Conservation (phyloP, 2,797 vertebrate genomes). For the Prunella strophiata region DNA sequence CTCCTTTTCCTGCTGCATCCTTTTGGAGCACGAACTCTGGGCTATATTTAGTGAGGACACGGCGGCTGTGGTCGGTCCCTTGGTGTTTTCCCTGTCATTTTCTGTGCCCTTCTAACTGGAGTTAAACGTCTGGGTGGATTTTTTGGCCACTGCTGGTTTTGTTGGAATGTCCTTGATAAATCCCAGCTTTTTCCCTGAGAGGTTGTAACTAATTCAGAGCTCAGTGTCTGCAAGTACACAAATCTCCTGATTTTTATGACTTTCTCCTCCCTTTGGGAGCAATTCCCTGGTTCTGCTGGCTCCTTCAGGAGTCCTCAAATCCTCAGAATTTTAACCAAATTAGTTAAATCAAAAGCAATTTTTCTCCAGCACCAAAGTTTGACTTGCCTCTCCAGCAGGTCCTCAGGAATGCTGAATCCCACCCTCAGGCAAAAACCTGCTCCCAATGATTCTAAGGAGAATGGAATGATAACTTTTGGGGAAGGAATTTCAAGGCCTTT, state of each 20-base stretch:
- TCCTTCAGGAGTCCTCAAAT: neutral
- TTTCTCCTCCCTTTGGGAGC: neutral
- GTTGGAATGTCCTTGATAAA: slow-evolving; percentile 47
- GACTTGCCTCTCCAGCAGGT: neutral
- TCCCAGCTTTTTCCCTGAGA: slow-evolving; percentile 2
- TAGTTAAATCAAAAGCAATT: neutral
- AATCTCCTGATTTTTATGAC: neutral
- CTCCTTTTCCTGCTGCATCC: neutral
- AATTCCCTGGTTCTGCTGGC: neutral
- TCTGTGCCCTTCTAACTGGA: neutral
- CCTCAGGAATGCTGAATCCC: neutral
- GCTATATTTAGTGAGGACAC: slow-evolving; percentile 46
- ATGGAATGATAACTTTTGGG: neutral
- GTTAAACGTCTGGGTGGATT: neutral
- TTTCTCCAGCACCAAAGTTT: neutral
- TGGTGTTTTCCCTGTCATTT: slow-evolving; percentile 32
- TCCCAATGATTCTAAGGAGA: neutral
- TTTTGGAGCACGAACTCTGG: neutral
- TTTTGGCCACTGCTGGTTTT: neutral
- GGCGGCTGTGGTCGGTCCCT: neutral
- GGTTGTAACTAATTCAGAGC: slow-evolving; percentile 10
- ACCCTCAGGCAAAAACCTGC: neutral
- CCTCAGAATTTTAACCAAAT: neutral
- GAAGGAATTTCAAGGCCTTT: neutral
- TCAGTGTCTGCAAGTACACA: neutral